phyloP scores from a whole-genome alignment of 2,888 invertebrate genomes.

The Hanleya hanleyi region DNA sequence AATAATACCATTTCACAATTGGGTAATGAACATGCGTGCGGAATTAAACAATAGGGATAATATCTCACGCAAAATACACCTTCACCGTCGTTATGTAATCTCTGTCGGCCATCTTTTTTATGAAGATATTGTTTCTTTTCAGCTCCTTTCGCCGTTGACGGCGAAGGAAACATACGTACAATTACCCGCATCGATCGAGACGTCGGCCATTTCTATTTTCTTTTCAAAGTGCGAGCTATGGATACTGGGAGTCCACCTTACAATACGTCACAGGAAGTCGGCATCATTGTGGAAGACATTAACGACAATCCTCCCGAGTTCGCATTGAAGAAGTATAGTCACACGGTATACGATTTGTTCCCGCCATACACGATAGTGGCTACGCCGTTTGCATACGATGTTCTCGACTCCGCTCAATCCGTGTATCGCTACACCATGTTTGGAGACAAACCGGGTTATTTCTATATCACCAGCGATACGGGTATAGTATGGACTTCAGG shows the following conservation, averaged over 20 bases:
- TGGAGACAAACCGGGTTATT: constrained; percentile 28
- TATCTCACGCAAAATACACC: not conserved
- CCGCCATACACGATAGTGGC: constrained; percentile 38
- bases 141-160: constrained; percentile 42
- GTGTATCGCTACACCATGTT: constrained; percentile 33
- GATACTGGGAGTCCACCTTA: constrained; percentile 34
- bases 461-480: constrained; percentile 33
- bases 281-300: constrained; percentile 41
- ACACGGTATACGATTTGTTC: constrained; percentile 33
- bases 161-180: constrained; percentile 32
- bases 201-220: constrained; percentile 26
- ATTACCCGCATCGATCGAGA: constrained; percentile 36
- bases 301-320: constrained; percentile 47
- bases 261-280: constrained; percentile 29
- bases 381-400: constrained; percentile 45
- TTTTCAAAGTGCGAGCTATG: constrained; percentile 34
- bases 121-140: constrained; percentile 12
- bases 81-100: too few species aligned
- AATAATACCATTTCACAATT: too few species aligned
- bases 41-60: too few species aligned
- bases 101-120: too few species aligned
- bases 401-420: constrained; percentile 34
- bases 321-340: constrained; percentile 33
- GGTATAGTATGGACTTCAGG: constrained; percentile 36
- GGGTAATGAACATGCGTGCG: too few species aligned